Evolutionary conservation across 35 echinoderm and acorn worm species (phyloP), one percentile per base, ranked within the genome.

Genomic region (Diadema setosum): DNA sequence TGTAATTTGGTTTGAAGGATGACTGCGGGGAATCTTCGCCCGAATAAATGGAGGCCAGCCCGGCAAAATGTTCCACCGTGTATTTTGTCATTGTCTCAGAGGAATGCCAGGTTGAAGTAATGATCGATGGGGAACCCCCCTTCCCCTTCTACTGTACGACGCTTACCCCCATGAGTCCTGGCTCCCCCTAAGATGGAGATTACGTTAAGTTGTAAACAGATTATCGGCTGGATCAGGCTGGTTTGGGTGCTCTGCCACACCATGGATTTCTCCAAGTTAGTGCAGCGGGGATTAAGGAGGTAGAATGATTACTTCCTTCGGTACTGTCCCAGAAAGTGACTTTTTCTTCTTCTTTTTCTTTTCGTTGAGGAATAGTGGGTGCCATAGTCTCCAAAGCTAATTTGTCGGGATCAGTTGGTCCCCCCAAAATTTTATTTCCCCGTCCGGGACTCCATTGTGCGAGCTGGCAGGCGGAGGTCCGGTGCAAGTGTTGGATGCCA

Each of bases 351-450:
- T 52, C n/a, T 52, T 52, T 52, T 52, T 52, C n/a, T n/a, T n/a
- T n/a, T n/a, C n/a, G n/a, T n/a, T n/a, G n/a, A n/a, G n/a, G n/a
- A n/a, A n/a, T 29, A 32, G 73, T 25, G 44, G 73, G 73, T 34
- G 39, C 34, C 73, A 21, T 44, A 78, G 39, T 78, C 73, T 78
- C 73, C 73, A 78, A 78, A 41, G 73, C 73, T 78, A 78, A 78
- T 78, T 78, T 78, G 73, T 78, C 73, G 33, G 73, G 73, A 78
- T 78, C 73, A 42, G 37, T 78, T 78, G 35, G n/a, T 78, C 73
- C 73, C 73, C 39, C 73, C 73, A 41, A 41, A 78, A 78, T 78
- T 78, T 78, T 41, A 78, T 78, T 78, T 78, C 73, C 73, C 44
- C 7, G 35, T 34, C 73, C 37, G 73, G 21, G 73, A 78, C 36